These are phyloP conservation scores for Limenitis arthemis DNA, from an alignment of 2,888 invertebrate genomes.

Conservation along the genomic window DNA sequence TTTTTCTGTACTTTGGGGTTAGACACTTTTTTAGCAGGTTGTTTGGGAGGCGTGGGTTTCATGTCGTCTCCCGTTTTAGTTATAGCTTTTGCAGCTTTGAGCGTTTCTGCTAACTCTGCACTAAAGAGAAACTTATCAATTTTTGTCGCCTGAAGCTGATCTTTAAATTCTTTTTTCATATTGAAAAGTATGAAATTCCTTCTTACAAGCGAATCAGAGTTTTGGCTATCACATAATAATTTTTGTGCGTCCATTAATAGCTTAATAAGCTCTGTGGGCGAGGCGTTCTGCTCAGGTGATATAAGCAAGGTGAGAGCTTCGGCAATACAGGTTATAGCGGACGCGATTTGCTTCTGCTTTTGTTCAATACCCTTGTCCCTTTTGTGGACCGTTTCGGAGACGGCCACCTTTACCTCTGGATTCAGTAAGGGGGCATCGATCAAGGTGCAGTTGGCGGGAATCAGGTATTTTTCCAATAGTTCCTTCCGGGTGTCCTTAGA, in stretches of 20 bases:
- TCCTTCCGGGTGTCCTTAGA: constrained; percentile 22
- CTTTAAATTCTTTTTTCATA: constrained; percentile 12
- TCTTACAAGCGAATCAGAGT: constrained; percentile 1
- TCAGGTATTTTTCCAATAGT: constrained; percentile 18
- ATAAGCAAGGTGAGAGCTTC: constrained; percentile 14
- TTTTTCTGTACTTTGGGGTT: background rate
- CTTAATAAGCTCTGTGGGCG: constrained; percentile 2
- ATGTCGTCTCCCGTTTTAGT: constrained; percentile 11
- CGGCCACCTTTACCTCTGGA: constrained; percentile 23
- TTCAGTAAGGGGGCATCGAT: constrained; percentile 27
- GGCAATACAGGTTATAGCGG: constrained; percentile 21
- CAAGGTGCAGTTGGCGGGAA: constrained; percentile 20
- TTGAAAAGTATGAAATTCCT: constrained; percentile 1
- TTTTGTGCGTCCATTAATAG: constrained; percentile 5
- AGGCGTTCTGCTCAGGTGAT: background rate
- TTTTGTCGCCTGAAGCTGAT: constrained; percentile 7
- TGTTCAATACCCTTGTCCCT: constrained; percentile 25
- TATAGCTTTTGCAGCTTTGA: constrained; percentile 13
- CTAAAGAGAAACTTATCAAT: constrained; percentile 12
- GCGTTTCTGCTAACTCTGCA: constrained; percentile 8
- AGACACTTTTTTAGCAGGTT: background rate
- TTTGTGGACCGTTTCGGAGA: constrained; percentile 19
- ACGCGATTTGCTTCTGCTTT: constrained; percentile 25
- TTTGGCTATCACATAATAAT: constrained; percentile 12
- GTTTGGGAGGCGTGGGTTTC: background rate